Evolutionary conservation across 2,113 vertebrate species (phyloP), one percentile per base, ranked within the genome.

Genomic region (Eptatretus burgeri): DNA sequence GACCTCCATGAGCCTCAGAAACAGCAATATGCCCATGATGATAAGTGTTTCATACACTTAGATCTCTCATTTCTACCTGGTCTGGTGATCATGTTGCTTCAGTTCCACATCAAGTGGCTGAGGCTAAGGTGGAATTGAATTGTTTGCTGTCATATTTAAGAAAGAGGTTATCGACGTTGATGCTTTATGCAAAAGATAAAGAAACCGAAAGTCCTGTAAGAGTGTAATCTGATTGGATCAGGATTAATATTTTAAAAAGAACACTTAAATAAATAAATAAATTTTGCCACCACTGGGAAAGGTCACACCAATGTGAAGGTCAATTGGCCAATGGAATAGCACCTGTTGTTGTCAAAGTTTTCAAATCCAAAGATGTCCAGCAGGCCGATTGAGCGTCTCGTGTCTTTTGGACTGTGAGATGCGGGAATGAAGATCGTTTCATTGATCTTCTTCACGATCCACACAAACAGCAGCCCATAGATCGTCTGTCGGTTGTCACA

Each of bases 291-390:
- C 27, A 41, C 27, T 41, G 27, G 27, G 27, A 11, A 49, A 51
- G 14, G 17, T 5, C 51, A 68, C 5, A 64, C 64, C 65, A 50
- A 9, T 60, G 51, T 52, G 64, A 66, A 5, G 27, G 68, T 53
- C 63, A 62, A 63, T 53, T 52, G 17, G 51, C 19, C 14, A 65
- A 14, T 14, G 53, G 67, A 68, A 52, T 7, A 5, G 50, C 63
- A 95, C 91, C 91, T 98, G 74, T 98, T 98, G 64, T 76, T 81
- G n/a, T 66, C 74, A 69, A 98, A 98, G 71, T 96, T 93, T 76
- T 98, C 91, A 77, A 98, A 98, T 27, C 91, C 91, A 69, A 98
- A 98, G 75, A 98, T 98, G 68, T 98, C 91, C 17, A 98, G 73
- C 49, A 98, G 74, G 49, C 89, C 89, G 4, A 93, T 84, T 14